Conservation (phyloP, 2,888 invertebrate genomes). For the Eupithecia dodoneata region DNA sequence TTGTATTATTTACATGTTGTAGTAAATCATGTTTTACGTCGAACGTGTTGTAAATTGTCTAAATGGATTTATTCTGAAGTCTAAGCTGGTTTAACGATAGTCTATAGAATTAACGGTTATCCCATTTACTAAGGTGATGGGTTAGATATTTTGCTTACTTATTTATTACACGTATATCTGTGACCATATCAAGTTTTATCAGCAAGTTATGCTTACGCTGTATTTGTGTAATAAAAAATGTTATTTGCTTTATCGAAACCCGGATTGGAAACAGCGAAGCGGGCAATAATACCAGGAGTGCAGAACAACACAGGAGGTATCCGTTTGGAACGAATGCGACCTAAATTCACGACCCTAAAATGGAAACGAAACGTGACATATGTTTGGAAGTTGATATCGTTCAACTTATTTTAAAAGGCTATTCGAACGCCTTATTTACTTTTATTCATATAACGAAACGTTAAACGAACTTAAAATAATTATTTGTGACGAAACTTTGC, state of each 20-base stretch:
- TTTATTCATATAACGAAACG: not conserved
- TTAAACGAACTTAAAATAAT: constrained; percentile 9
- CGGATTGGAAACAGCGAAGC: constrained; percentile 9
- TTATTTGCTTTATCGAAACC: constrained; percentile 14
- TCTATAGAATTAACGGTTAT: constrained; percentile 8
- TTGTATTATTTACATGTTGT: constrained; percentile 21
- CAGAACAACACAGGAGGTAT: constrained; percentile 18
- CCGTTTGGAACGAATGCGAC: constrained; percentile 31
- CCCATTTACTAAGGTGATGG: not conserved
- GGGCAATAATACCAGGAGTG: constrained; percentile 24
- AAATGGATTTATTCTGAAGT: constrained; percentile 11
- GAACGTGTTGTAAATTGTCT: constrained; percentile 16
- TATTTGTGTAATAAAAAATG: not conserved
- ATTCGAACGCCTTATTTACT: not conserved
- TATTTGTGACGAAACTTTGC: not conserved
- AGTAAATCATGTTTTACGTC: constrained; percentile 12
- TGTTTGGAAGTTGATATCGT: not conserved
- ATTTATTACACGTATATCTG: not conserved
- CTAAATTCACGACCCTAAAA: constrained; percentile 29
- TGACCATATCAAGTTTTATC: not conserved
- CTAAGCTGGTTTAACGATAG: constrained; percentile 9
- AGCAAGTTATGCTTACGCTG: not conserved
- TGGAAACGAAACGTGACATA: constrained; percentile 23
- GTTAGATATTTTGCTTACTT: constrained; percentile 5
- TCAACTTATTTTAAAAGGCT: not conserved